Evolutionary conservation across 1,140 invertebrate genomes (phyloP), one percentile per base, ranked within the genome.

Genomic region (Andrena cerasifolii): DNA sequence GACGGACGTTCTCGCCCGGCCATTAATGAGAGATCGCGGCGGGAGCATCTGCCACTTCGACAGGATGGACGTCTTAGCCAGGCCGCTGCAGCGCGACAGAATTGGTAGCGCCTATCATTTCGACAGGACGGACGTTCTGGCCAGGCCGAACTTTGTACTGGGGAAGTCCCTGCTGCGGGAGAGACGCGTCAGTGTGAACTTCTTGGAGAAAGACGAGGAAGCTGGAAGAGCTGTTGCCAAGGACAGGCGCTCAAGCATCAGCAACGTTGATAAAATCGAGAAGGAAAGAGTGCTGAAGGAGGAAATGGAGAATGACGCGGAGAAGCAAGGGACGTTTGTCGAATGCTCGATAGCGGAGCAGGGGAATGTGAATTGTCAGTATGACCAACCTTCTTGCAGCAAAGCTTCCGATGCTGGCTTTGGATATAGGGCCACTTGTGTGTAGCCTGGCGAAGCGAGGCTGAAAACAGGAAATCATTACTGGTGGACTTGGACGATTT

Each of bases 341-440:
- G 75, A 62, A 56, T 66, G 18, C 24, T 16, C 7, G 31, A 28
- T 10, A 62, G 61, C 43, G 3, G 73, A 62, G 43, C 83, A 26
- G 58, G 77, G 49, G 54, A 58, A 12, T 14, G 12, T 28, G 10
- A 59, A 51, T 1, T 56, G 73, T 54, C 81, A 86, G 12, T 75
- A 81, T 56, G 89, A 91, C 77, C 85, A 87, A 83, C 89, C 90
- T 24, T 88, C 87, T 36, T 90, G 86, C 62, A 91, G 90, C 56
- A 90, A 91, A 68, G 89, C 86, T 7, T 80, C 88, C 4, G 90
- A 91, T 45, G 59, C 87, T 54, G 77, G 90, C 33, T 79, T 87
- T 10, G 90, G 89, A 0, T 90, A 91, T 75, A 90, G 90, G 65
- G 89, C 90, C 12, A 91, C 90, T 5, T 89, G 89, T 62, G 90